Evolutionary conservation across 1,140 invertebrate genomes (phyloP).

Genomic region (Colletes gigas): DNA sequence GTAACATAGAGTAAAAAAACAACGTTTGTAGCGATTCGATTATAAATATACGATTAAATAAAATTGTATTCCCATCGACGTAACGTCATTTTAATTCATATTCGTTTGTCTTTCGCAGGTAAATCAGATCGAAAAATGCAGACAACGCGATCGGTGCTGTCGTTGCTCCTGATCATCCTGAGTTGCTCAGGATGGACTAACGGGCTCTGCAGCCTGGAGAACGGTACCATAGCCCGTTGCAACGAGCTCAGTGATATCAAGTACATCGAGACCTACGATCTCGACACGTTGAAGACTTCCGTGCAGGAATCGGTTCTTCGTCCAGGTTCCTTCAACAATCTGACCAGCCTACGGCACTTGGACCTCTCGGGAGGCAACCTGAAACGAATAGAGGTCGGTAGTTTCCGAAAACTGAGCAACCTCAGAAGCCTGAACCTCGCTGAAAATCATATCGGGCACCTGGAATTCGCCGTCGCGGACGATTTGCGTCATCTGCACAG

Average conservation of each 20-base stretch:
- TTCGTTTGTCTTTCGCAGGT: slow-evolving; percentile 60
- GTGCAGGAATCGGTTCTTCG: slow-evolving; percentile 46
- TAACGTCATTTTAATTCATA: background rate
- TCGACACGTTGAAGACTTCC: slow-evolving; percentile 61
- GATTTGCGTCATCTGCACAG: slow-evolving; percentile 67
- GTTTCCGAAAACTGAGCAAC: slow-evolving; percentile 63
- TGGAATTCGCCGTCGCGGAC: slow-evolving; percentile 67
- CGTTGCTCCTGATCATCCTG: slow-evolving; percentile 63
- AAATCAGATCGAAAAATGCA: slow-evolving; percentile 69
- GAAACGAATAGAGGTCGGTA: slow-evolving; percentile 64
- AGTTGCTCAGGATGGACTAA: slow-evolving; percentile 44
- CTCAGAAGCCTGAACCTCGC: slow-evolving; percentile 71
- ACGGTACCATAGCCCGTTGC: slow-evolving; percentile 64
- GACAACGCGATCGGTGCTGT: slow-evolving; percentile 47
- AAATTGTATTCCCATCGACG: background rate
- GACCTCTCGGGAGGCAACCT: slow-evolving; percentile 71
- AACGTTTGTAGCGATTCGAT: too few species aligned
- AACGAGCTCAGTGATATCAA: slow-evolving; percentile 71
- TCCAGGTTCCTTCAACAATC: slow-evolving; percentile 58
- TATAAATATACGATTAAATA: background rate
- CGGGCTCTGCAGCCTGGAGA: slow-evolving; percentile 64
- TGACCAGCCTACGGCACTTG: slow-evolving; percentile 69
- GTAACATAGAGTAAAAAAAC: too few species aligned
- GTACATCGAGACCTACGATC: slow-evolving; percentile 64
- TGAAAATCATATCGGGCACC: slow-evolving; percentile 67